phyloP scores from a whole-genome alignment of 2,888 invertebrate genomes.

The Drosophila peninsularis region DNA sequence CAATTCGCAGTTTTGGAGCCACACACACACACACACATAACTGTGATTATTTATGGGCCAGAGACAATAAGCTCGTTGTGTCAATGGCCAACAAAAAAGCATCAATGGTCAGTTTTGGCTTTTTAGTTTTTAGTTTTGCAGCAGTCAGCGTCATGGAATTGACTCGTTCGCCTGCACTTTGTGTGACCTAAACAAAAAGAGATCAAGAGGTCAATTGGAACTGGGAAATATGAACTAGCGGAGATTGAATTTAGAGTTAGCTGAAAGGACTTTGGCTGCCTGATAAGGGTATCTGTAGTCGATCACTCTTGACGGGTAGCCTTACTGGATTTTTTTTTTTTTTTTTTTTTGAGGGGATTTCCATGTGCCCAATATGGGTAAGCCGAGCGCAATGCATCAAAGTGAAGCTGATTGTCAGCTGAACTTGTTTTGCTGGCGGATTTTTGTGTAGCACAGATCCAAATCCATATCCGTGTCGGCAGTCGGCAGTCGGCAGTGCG shows the following conservation, averaged over 20 bases:
- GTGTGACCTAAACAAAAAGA: neutral
- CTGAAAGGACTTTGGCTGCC: neutral
- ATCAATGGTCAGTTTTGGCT: constrained; percentile 47
- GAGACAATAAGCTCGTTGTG: constrained; percentile 67
- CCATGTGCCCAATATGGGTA: constrained; percentile 44
- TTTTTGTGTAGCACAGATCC: constrained; percentile 57
- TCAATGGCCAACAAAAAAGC: constrained; percentile 64
- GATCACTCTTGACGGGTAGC: neutral
- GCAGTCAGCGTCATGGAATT: constrained; percentile 28
- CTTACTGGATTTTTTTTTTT: neutral
- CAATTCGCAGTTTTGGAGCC: constrained; percentile 24
- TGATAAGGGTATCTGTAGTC: constrained; percentile 1
- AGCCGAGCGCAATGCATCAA: constrained; percentile 44
- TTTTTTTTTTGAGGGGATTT: constrained; percentile 39
- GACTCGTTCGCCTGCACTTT: constrained; percentile 41
- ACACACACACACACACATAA: constrained; percentile 8
- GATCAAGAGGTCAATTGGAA: neutral
- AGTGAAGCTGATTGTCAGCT: constrained; percentile 74
- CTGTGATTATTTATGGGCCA: constrained; percentile 67
- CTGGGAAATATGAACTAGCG: neutral
- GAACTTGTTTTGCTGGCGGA: constrained; percentile 70
- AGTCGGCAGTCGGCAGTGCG: constrained; percentile 38
- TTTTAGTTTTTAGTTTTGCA: constrained; percentile 25
- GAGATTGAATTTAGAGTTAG: neutral
- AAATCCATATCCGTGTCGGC: constrained; percentile 70